Evolutionary conservation across 1,140 invertebrate species (phyloP), one percentile per base, ranked within the genome.

Genomic region (Drosophila serrata): DNA sequence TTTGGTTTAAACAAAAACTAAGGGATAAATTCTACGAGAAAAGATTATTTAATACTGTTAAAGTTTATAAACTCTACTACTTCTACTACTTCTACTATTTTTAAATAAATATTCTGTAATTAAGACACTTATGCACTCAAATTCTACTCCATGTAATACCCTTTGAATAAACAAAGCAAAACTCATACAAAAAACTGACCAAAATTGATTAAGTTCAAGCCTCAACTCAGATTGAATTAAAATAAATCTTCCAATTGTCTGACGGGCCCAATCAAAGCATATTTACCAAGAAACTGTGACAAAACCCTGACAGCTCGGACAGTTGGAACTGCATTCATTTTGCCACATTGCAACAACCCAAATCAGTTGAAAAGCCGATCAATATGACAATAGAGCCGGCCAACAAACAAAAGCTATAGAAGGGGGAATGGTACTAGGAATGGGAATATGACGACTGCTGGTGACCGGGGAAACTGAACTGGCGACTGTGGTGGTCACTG

Each of bases 351-450:
- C 56, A 76, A 49, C 55, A 78, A 70, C 58, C 55, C 7, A 78
- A 78, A 79, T 79, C 64, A 58, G 65, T 70, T 55, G 69, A 59
- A 63, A 68, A 78, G 75, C 75, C 57, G 75, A 78, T 78, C 75
- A 78, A 72, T 61, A 77, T 61, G 75, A 78, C 75, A 76, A 78
- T 51, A 78, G 43, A 49, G 22, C 8, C 40, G 40, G 33, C 35
- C 61, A 33, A 61, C 74, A 60, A 60, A 76, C 74, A 76, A 76
- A 55, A 39, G 49, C 42, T 13, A 46, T 40, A 46, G 51, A 39
- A 19, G 19, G 55, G 48, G 37, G 33, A 56, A 56, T 46, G 33
- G 33, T 15, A 46, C 15, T 63, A 19, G 60, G 15, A 63, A 51
- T 43, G 68, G 49, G 51, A 55, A 57, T 64, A 49, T 24, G 29